Percentiles rank a stretch among this genome's conserved stretches.
Evolutionary conservation across 2,797 vertebrate species (phyloP).

Genomic region (Prunella strophiata): DNA sequence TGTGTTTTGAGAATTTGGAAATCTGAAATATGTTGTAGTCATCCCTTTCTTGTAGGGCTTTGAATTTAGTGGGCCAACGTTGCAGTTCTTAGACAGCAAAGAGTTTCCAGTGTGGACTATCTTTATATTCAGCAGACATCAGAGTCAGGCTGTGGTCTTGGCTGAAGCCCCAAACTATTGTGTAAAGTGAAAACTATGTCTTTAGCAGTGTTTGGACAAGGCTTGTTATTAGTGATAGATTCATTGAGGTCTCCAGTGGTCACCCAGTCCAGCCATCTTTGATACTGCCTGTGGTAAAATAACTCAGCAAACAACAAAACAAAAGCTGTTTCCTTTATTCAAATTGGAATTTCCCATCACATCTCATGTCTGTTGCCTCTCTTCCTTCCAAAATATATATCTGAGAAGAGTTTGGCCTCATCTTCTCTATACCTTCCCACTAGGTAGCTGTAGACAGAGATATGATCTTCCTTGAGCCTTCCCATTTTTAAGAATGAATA

Average conservation of each 20-base stretch:
- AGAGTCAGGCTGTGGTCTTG: not conserved
- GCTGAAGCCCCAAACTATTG: not conserved
- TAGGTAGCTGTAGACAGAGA: not conserved
- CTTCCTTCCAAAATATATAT: not conserved
- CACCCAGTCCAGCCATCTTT: not conserved
- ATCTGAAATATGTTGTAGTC: not conserved
- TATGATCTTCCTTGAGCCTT: not conserved
- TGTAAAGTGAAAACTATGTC: not conserved
- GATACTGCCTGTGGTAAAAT: not conserved
- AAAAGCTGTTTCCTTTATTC: not conserved
- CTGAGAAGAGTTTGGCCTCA: not conserved
- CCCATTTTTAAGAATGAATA: not conserved
- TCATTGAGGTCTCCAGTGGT: not conserved
- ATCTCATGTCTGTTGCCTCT: not conserved
- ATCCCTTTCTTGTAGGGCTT: not conserved
- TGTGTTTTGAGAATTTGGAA: not conserved
- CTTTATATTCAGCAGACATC: not conserved
- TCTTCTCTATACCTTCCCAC: not conserved
- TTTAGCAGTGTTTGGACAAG: not conserved
- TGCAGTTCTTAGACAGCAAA: not conserved
- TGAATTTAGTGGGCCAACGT: not conserved
- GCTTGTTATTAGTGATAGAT: not conserved
- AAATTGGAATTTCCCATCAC: not conserved
- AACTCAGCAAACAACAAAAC: accelerated
- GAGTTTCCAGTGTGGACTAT: not conserved